Base-by-base conservation (phyloP, 2,888 invertebrate species). In the Oxyteleia sp. region DNA sequence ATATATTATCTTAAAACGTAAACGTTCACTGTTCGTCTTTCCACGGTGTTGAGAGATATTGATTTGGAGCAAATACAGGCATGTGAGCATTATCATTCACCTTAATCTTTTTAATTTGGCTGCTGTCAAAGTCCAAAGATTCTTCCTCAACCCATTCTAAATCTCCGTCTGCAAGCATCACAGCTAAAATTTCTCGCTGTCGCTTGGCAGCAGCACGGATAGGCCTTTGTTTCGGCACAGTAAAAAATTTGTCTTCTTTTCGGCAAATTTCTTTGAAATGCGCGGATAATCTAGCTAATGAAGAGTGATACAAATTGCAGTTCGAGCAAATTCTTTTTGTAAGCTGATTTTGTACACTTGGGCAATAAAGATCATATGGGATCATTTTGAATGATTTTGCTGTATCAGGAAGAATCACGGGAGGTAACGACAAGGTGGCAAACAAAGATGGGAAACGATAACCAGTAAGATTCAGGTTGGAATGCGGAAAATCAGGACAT, bases 351-450 rank as follows among this genome's bases (percentile, higher is more conserved):
- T 51, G 51, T 1, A 49, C 49, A n/a, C 49, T 49, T 13, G 51
- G 51, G 7, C 51, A 51, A 51, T 51, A 51, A 13, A 51, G 26
- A 51, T 51, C 51, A 26, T 51, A 51, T 13, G 51, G 51, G 10
- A 26, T 26, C 5, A 23, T 13, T 26, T 51, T 26, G 26, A 13
- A 51, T 51, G 51, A 51, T 13, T n/a, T 51, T 10, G 51, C 26
- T 26, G 26, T 13, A 26, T 26, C 26, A 13, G 51, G 51, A 26
- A 51, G 51, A 51, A 51, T 13, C 13, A n/a, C 26, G 13, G 4
- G 51, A 51, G 26, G 26, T 13, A 26, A 4, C 4, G 23, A 10
- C n/a, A 4, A 26, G 20, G 20, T 49, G 20, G 23, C 47, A 49
- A 49, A 49, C 3, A 51, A 13, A 26, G 51, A 51, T 13, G 51